Base-by-base conservation (phyloP, 2,113 vertebrate genomes). In the Trachemys scripta region DNA sequence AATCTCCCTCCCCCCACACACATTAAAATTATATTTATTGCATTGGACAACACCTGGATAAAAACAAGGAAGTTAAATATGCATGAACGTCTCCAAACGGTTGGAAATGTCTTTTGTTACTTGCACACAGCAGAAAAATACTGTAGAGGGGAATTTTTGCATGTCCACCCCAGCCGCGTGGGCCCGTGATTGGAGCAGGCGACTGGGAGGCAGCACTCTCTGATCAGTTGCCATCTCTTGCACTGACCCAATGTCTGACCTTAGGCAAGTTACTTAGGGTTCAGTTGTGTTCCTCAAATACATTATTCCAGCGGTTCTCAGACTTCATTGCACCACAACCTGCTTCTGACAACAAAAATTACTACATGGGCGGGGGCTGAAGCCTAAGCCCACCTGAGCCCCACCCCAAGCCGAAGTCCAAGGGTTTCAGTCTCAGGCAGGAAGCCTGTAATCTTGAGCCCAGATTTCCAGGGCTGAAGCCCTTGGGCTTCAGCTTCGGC, bases 21-120 rank as follows among this genome's bases (percentile, higher is more conserved):
- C n/a, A 91, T 81, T 94, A 57, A 87, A 92, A 90, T 96, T 0
- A 5, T 83, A n/a, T 87, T 97, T 95, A 96, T 94, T 84, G 83
- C 53, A 79, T 42, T 94, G 80, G 82, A 78, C 92, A 92, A 86
- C 29, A 92, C 2, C 31, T 88, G 65, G 20, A 72, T 91, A 79
- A 89, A 93, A 97, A 94, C 20, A 83, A 90, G 93, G 92, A 78
- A 19, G 38, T 76, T 65, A 90, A 96, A 95, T 87, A 90, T 62
- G 72, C 38, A 80, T 35, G 42, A 81, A 53, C 29, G 50, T 89
- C 69, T 31, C 45, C 62, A 94, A 80, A 82, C 16, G 8, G 10
- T 2, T 81, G 47, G 59, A 94, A 87, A 88, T 16, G 49, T 42
- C 83, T 90, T 89, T 47, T 78, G 50, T 20, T 90, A 3, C 78